Evolutionary conservation across 2,888 invertebrate species (phyloP), one percentile per base, ranked within the genome.

Genomic region (Acleris cristana): DNA sequence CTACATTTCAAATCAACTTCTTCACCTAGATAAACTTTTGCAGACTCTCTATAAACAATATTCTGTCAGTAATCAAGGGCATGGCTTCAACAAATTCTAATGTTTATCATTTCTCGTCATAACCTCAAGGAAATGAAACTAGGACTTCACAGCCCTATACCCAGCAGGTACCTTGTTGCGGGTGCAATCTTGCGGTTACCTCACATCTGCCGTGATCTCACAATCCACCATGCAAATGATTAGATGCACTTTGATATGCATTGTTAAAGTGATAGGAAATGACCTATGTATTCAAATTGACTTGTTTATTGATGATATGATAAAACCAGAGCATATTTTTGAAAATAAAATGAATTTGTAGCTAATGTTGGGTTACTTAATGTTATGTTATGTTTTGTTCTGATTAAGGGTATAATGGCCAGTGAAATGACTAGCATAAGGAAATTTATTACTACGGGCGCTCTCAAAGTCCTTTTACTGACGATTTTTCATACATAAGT

Each of bases 161-260:
- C 30, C 12, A 61, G 16, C 61, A 56, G 30, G 30, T 16, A 70
- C 71, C 73, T 72, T 70, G 73, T 74, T 73, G 68, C 69, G 69
- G 70, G 71, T 65, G 76, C 70, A 74, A 79, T 75, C 75, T 72
- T 72, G 73, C 73, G 74, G 73, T 75, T 74, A 71, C 74, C 76
- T 70, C 73, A 74, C 61, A 71, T 73, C 30, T 69, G 75, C 74
- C 73, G 65, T 57, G 66, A 72, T 73, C 73, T 72, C 75, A 76
- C 75, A 75, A 76, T 70, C 56, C 66, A 61, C 52, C 51, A 62
- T 51, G 51, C 56, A 51, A 51, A 56, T 56, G 51, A 57, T 57
- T 60, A 30, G 49, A 44, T 62, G 30, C 23, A 40, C 56, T n/a
- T 52, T 21, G 57, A 62, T 45, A 26, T 57, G 53, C 52, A 49